A percentile compares a stretch with the other conserved stretches of the same genome.
Evolutionary conservation across 2,888 invertebrate species (phyloP).

Genomic region (Apocheima hispidaria): DNA sequence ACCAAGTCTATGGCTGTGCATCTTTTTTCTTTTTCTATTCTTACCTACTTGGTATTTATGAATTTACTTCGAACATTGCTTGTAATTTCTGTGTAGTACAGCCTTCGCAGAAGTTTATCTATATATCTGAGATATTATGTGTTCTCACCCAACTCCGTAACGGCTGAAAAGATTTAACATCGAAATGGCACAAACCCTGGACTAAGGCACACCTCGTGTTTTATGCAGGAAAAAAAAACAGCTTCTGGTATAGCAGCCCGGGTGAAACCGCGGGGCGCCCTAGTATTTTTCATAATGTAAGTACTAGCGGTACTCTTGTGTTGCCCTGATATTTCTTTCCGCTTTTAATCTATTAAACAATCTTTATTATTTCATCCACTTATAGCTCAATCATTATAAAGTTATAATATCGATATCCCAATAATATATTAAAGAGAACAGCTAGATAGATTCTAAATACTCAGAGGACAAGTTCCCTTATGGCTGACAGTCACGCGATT

Average conservation of each 20-base stretch:
- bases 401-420: slow-evolving; percentile 29
- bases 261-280: too few relatives aligned
- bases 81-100: too few relatives aligned
- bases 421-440: slow-evolving; percentile 40
- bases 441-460: slow-evolving; percentile 66
- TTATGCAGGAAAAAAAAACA: background rate
- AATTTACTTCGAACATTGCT: too few relatives aligned
- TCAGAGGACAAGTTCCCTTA: slow-evolving; percentile 75
- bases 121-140: too few relatives aligned
- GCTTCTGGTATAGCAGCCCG: too few relatives aligned
- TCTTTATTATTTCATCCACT: slow-evolving; percentile 15
- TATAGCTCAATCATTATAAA: slow-evolving; percentile 19
- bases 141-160: too few relatives aligned
- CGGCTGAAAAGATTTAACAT: too few relatives aligned
- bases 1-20: background rate
- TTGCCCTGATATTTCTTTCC: too few relatives aligned
- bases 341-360: background rate
- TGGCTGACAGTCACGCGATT: slow-evolving; percentile 75
- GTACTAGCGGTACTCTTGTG: background rate
- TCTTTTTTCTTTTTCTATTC: too few relatives aligned
- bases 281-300: slow-evolving; percentile 4
- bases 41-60: background rate
- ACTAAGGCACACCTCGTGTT: too few relatives aligned
- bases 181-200: too few relatives aligned
- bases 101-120: too few relatives aligned